Conservation (phyloP, 2,113 vertebrate species). For the Acrocephalus arundinaceus region DNA sequence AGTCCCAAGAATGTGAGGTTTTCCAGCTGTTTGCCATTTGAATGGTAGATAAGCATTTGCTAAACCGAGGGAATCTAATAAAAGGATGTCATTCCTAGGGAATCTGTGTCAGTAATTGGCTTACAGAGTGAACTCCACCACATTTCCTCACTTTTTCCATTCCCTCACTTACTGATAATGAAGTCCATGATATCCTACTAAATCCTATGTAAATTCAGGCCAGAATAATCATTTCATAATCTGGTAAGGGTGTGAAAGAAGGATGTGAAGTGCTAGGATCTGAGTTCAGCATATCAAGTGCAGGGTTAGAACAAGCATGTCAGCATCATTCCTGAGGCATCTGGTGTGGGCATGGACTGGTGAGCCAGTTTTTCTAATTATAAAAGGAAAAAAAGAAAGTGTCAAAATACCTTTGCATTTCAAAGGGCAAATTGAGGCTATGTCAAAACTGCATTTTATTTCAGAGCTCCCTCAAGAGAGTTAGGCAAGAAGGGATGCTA, state of each 20-base stretch:
- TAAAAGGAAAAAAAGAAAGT: not conserved
- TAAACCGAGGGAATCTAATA: not conserved
- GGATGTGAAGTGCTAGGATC: not conserved
- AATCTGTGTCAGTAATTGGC: not conserved
- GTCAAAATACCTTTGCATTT: not conserved
- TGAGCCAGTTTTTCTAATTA: not conserved
- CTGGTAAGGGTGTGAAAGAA: not conserved
- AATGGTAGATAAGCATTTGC: not conserved
- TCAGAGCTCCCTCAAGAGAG: not conserved
- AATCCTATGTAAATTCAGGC: not conserved
- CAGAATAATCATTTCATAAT: not conserved
- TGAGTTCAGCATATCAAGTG: not conserved
- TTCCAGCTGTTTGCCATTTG: conserved; percentile 15
- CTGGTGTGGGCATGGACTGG: not conserved
- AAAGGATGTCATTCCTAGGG: not conserved
- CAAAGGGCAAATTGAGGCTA: not conserved
- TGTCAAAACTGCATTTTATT: not conserved
- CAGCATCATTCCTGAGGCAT: not conserved
- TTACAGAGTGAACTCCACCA: not conserved
- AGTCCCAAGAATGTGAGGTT: not conserved
- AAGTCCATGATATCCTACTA: not conserved
- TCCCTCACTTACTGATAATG: conserved; percentile 23
- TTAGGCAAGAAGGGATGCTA: not conserved
- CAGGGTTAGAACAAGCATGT: not conserved
- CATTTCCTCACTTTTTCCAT: conserved; percentile 38